These are phyloP conservation scores for Nesidiocoris tenuis DNA, from an alignment of 2,888 invertebrate genomes.

Conservation along the genomic window DNA sequence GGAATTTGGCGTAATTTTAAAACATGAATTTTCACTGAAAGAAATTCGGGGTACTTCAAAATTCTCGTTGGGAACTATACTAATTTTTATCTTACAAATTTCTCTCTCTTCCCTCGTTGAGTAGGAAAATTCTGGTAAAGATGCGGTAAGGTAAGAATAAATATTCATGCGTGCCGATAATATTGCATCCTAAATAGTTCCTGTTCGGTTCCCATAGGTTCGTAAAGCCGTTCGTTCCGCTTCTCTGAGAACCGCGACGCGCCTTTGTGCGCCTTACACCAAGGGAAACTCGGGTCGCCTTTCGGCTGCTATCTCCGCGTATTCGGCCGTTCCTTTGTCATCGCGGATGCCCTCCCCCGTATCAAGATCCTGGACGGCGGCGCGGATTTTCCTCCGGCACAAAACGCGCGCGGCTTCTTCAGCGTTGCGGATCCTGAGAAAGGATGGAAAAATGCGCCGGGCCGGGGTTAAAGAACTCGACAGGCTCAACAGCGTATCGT, in stretches of 20 bases:
- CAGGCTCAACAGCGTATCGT: no score
- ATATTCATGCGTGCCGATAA: not conserved
- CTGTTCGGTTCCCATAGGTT: not conserved
- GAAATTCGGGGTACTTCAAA: no score
- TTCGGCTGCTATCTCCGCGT: not conserved
- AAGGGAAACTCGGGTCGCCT: not conserved
- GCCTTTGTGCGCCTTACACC: not conserved
- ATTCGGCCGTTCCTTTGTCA: not conserved
- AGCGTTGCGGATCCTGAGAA: not conserved
- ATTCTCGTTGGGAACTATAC: no score
- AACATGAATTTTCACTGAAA: no score
- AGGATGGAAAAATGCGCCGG: not conserved
- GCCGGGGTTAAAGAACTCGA: no score
- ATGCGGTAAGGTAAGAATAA: no score
- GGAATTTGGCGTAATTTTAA: no score
- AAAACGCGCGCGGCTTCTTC: not conserved
- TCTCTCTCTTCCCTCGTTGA: no score
- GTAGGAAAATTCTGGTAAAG: no score
- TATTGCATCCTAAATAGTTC: not conserved
- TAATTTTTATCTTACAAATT: no score
- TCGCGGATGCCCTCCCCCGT: not conserved
- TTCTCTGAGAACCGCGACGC: not conserved
- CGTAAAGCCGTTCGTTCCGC: not conserved
- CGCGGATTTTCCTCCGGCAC: not conserved
- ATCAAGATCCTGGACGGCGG: not conserved